Percentiles rank a stretch among this genome's conserved stretches.
Conservation (phyloP, 1,140 invertebrate genomes). For the Dendrolimus kikuchii region DNA sequence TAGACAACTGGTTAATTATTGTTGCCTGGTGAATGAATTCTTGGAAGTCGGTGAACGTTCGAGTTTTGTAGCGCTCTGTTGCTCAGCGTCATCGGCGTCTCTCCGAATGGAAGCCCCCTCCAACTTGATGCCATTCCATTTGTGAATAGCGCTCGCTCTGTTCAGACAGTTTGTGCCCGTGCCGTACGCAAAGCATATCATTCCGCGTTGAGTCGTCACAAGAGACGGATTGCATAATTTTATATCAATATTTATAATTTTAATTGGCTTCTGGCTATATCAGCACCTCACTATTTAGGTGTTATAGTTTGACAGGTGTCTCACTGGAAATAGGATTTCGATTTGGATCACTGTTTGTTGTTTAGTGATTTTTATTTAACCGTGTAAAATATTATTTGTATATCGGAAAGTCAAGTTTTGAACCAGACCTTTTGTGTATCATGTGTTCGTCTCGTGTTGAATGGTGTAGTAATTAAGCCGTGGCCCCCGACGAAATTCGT, state of each 20-base stretch:
- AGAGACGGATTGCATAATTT: too few relatives aligned
- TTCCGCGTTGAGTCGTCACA: too few relatives aligned
- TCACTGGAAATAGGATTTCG: too few relatives aligned
- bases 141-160: constrained; percentile 20
- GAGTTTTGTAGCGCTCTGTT: constrained; percentile 33
- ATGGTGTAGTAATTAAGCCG: constrained; percentile 26
- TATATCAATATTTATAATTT: too few relatives aligned
- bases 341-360: too few relatives aligned
- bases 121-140: constrained; percentile 18
- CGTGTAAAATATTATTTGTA: too few relatives aligned
- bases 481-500: constrained; percentile 41
- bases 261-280: too few relatives aligned
- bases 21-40: constrained; percentile 55
- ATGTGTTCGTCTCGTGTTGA: constrained; percentile 4
- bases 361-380: too few relatives aligned
- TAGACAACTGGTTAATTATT: constrained; percentile 47
- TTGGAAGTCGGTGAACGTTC: constrained; percentile 51
- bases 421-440: not conserved
- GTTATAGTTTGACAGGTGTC: too few relatives aligned
- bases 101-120: constrained; percentile 14
- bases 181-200: too few relatives aligned
- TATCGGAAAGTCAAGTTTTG: too few relatives aligned
- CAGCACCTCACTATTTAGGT: too few relatives aligned
- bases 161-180: not conserved
- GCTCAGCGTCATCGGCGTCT: constrained; percentile 1